These are phyloP conservation scores for Spinus pinus DNA, from an alignment of 2,797 vertebrate species.

Conservation along the genomic window DNA sequence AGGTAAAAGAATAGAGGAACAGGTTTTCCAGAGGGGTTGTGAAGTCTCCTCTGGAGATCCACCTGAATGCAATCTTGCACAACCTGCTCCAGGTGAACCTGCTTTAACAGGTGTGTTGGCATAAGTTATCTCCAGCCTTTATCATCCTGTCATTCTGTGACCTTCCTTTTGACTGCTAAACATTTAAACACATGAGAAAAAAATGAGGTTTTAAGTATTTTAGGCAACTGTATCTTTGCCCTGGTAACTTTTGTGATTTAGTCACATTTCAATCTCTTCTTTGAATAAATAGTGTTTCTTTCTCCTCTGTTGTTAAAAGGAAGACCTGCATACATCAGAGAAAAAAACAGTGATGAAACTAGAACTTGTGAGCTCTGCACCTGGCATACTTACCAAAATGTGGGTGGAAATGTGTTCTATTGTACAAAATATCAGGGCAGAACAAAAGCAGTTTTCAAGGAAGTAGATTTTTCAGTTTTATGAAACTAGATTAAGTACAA, in stretches of 20 bases:
- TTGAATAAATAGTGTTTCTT: not conserved
- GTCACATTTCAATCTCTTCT: not conserved
- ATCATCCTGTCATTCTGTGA: not conserved
- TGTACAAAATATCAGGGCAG: not conserved
- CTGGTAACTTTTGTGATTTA: not conserved
- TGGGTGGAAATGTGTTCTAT: not conserved
- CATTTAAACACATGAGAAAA: not conserved
- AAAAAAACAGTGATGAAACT: not conserved
- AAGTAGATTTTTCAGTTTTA: not conserved
- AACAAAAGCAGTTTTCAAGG: not conserved
- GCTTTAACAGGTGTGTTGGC: not conserved
- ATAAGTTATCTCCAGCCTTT: not conserved
- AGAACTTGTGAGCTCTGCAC: not conserved
- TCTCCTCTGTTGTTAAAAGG: not conserved
- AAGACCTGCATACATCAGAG: not conserved
- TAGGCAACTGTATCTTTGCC: not conserved
- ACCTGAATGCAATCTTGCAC: not conserved
- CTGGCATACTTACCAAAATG: not conserved
- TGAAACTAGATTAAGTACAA: not conserved
- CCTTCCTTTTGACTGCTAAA: not conserved
- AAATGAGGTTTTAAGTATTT: not conserved
- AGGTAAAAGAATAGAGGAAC: not conserved
- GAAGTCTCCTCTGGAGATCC: not conserved
- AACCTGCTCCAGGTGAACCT: not conserved
- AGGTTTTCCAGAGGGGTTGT: not conserved